Percentiles rank a stretch among this genome's conserved stretches.
Evolutionary conservation across 2,797 vertebrate genomes (phyloP).

Genomic region (Gymnodraco acuticeps): DNA sequence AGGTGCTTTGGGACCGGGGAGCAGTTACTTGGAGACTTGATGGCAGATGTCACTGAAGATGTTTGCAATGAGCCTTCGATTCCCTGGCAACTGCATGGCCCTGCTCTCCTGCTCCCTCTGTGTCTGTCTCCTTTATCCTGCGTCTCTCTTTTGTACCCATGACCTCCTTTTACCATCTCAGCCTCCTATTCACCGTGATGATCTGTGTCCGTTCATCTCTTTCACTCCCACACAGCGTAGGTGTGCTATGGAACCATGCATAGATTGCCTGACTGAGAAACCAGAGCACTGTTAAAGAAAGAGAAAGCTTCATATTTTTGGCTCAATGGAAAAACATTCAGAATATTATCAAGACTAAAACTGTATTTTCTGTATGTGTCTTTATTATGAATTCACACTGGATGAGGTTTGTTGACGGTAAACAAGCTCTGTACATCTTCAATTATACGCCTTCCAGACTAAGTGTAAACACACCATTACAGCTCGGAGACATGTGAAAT

Average conservation of each 20-base stretch:
- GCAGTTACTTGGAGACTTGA: conserved; percentile 77
- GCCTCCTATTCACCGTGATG: conserved; percentile 62
- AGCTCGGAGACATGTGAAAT: conserved; percentile 53
- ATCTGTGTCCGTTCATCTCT: conserved; percentile 67
- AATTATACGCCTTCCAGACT: conserved; percentile 43
- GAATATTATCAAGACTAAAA: not conserved
- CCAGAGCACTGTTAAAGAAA: conserved; percentile 41
- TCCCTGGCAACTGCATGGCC: conserved; percentile 69
- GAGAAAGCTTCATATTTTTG: conserved; percentile 1
- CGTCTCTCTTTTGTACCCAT: conserved; percentile 55
- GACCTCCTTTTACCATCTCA: conserved; percentile 66
- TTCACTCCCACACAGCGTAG: conserved; percentile 69
- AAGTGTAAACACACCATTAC: conserved; percentile 58
- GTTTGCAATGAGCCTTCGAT: conserved; percentile 68
- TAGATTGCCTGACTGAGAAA: conserved; percentile 36
- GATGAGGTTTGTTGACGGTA: conserved; percentile 34
- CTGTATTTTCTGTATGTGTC: not conserved
- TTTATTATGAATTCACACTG: conserved; percentile 27
- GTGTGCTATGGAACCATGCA: conserved; percentile 56
- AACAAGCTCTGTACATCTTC: conserved; percentile 44
- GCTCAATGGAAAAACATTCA: not conserved
- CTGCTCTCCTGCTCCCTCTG: conserved; percentile 42
- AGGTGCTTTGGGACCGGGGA: conserved; percentile 66
- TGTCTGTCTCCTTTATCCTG: conserved; percentile 53
- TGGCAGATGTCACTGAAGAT: conserved; percentile 78